Percentiles rank a stretch among this genome's conserved stretches.
Conservation (phyloP, 2,888 invertebrate species). For the Conistra vaccinii region DNA sequence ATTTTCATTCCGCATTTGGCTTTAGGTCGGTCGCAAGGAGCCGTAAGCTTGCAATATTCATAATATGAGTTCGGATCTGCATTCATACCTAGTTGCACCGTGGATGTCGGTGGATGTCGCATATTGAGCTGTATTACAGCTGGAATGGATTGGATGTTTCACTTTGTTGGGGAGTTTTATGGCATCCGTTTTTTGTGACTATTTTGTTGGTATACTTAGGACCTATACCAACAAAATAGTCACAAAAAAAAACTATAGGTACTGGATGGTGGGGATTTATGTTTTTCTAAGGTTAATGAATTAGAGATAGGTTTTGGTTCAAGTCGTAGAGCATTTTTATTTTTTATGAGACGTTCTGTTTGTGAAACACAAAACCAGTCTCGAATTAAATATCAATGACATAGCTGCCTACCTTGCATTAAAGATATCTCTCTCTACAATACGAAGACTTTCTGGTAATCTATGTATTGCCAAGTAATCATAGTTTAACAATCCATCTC, state of each 20-base stretch:
- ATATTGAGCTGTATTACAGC: constrained; percentile 52
- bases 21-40: constrained; percentile 71
- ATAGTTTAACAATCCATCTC: neutral
- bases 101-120: constrained; percentile 30
- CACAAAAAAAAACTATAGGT: no score
- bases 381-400: no score
- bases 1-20: constrained; percentile 81
- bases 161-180: constrained; percentile 18
- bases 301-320: no score
- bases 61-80: constrained; percentile 73
- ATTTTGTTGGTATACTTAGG: neutral
- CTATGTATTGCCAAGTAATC: no score
- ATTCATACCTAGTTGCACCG: constrained; percentile 58
- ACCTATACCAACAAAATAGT: no score
- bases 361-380: no score
- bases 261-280: neutral
- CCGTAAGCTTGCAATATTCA: constrained; percentile 78
- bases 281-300: neutral
- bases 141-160: constrained; percentile 44
- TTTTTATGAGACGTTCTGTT: no score
- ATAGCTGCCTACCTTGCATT: no score
- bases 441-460: no score
- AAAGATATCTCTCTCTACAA: no score
- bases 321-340: no score
- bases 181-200: neutral